Base-by-base conservation (phyloP, 2,797 vertebrate species). In the Sciaenops ocellatus region DNA sequence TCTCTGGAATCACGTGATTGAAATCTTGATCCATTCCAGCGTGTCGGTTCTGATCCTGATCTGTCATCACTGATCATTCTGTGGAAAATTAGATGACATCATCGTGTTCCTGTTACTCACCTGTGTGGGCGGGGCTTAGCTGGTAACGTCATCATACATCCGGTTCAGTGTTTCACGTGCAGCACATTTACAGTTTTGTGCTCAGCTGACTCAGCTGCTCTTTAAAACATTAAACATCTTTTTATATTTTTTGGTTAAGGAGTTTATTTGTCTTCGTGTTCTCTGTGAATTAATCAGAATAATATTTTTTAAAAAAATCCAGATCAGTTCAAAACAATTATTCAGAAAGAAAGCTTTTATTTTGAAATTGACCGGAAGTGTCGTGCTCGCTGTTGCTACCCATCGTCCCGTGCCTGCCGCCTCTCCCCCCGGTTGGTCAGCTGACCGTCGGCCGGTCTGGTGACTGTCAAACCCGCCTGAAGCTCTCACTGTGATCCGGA, bases 391-490 rank as follows among this genome's bases (percentile, higher is more conserved):
- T 20, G 64, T 54, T 38, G 13, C 52, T 6, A 22, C 6, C 0
- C n/a, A 20, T 15, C 16, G 34, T 4, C 16, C 1, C 26, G 20
- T 4, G n/a, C 18, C 18, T 12, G 28, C 1, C 3, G 3, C 22
- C 9, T 0, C 51, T 9, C 20, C 41, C 6, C 28, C 52, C 5
- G 47, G 46, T 66, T 20, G 62, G 86, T 93, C 90, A 90, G 90
- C 90, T 93, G 92, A 93, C 84, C 75, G 77, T 69, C 48, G 59
- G 72, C 24, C 54, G 85, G 86, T 88, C 88, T 83, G 89, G 80
- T 90, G 86, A 90, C 84, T 68, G 83, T 87, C 82, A 67, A 79
- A 76, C 69, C 28, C 44, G 34, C 34, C 52, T 4, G 51, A 22
- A 22, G 50, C 50, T 57, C 17, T 1, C 26, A 41, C 66, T 34